Evolutionary conservation across 92 coral and sea anemone genomes (phyloP).

Genomic region (Umimayanthus kanabou): DNA sequence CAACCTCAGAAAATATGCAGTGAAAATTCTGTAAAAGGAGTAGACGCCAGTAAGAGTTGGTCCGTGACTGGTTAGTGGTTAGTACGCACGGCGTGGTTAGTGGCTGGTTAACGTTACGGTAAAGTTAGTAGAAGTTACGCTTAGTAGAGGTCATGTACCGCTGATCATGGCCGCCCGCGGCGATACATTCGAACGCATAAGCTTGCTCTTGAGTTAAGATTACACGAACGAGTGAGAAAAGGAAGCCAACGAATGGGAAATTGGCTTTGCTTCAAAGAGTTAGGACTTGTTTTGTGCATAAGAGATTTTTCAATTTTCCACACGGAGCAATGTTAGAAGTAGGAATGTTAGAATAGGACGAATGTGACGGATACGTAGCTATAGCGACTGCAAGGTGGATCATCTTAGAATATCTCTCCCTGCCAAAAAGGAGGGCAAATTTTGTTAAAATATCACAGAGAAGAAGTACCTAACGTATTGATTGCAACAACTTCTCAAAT

Average conservation of each 20-base stretch:
- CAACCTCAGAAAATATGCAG: neutral
- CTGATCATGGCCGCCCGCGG: constrained; percentile 12
- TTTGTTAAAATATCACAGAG: constrained; percentile 31
- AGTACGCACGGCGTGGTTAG: constrained; percentile 13
- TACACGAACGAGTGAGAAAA: neutral
- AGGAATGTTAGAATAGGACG: neutral
- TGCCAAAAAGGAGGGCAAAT: constrained; percentile 6
- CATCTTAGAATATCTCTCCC: neutral
- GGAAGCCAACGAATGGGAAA: neutral
- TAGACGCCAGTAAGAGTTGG: neutral
- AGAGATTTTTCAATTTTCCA: constrained; percentile 3
- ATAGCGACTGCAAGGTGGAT: constrained; percentile 12
- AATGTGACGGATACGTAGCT: neutral
- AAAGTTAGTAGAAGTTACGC: neutral
- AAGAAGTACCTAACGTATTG: constrained; percentile 21
- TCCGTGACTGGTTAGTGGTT: neutral
- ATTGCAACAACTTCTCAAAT: constrained; percentile 34
- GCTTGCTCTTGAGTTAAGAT: neutral
- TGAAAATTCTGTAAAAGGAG: neutral
- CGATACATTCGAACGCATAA: neutral
- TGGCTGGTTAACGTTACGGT: neutral
- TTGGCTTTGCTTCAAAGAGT: neutral
- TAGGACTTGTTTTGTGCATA: neutral
- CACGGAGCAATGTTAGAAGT: constrained; percentile 16
- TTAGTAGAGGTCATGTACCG: neutral